phyloP scores from a whole-genome alignment of 2,113 vertebrate species.

The Ciconia boyciana region DNA sequence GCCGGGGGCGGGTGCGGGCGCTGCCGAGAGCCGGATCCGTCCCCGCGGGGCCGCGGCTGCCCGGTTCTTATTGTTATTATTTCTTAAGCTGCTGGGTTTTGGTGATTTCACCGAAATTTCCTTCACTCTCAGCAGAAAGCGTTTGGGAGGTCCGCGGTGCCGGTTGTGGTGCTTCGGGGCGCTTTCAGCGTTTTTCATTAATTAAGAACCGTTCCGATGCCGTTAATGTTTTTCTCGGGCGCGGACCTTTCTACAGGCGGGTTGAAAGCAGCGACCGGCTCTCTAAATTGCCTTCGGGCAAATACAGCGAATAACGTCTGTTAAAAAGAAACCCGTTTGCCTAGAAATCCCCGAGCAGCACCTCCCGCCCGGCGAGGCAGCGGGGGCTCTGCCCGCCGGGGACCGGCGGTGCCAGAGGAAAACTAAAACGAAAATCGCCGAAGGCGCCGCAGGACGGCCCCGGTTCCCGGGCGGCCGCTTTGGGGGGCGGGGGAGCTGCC shows the following conservation, averaged over 20 bases:
- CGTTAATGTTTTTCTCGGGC: not conserved
- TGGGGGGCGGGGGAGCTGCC: not conserved
- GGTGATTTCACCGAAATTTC: not conserved
- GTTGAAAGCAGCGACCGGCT: not conserved
- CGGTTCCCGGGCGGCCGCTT: not conserved
- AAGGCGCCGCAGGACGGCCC: not conserved
- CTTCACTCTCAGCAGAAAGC: not conserved
- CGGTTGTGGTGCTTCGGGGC: not conserved
- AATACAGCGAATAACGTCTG: not conserved
- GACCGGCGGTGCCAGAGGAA: not conserved
- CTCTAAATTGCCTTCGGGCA: not conserved
- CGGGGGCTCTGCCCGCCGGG: not conserved
- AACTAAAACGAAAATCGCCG: constrained; percentile 38
- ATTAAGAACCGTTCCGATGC: not conserved
- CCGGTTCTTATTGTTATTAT: not conserved
- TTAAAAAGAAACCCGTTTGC: not conserved
- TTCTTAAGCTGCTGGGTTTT: not conserved
- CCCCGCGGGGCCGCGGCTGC: not conserved
- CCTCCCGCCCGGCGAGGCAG: not conserved
- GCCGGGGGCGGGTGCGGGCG: not conserved
- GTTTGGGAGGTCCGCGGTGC: not conserved
- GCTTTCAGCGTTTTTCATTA: not conserved
- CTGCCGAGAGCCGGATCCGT: not conserved
- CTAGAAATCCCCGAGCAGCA: not conserved
- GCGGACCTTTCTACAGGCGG: not conserved